Evolutionary conservation across 2,797 vertebrate genomes (phyloP).

Genomic region (Taeniopygia guttata): DNA sequence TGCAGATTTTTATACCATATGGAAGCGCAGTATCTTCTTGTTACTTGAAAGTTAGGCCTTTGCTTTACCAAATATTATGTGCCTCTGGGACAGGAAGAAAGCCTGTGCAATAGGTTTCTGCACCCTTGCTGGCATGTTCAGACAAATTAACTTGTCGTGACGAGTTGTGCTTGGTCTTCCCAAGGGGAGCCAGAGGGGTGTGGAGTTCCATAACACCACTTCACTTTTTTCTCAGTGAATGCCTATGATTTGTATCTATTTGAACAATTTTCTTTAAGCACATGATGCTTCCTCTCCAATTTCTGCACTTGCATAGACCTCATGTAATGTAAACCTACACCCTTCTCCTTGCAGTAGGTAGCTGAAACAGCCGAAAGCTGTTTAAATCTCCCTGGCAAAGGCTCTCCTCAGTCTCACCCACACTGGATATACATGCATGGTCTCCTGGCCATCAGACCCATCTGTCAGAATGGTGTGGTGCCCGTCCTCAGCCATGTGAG

Average conservation of each 20-base stretch:
- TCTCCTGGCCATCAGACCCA: slow-evolving; percentile 4
- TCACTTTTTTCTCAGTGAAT: not conserved
- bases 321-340: not conserved
- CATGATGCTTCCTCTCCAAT: not conserved
- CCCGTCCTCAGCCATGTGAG: not conserved
- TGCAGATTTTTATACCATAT: not conserved
- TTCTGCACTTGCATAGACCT: not conserved
- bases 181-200: not conserved
- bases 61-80: not conserved
- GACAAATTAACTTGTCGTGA: slow-evolving; percentile 14
- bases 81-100: slow-evolving; percentile 49
- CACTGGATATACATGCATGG: not conserved
- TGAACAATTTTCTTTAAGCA: not conserved
- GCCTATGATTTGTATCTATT: not conserved
- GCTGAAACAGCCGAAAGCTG: slow-evolving; percentile 30
- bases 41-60: not conserved
- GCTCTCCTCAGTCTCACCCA: not conserved
- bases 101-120: slow-evolving; percentile 65
- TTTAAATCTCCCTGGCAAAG: slow-evolving; percentile 4
- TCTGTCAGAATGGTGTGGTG: not conserved
- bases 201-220: not conserved
- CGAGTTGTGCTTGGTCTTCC: slow-evolving; percentile 23
- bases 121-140: not conserved
- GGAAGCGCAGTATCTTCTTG: not conserved
- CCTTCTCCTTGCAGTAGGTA: not conserved